Evolutionary conservation across 2,888 invertebrate genomes (phyloP).

Genomic region (Dyspetes luteomarginatus): DNA sequence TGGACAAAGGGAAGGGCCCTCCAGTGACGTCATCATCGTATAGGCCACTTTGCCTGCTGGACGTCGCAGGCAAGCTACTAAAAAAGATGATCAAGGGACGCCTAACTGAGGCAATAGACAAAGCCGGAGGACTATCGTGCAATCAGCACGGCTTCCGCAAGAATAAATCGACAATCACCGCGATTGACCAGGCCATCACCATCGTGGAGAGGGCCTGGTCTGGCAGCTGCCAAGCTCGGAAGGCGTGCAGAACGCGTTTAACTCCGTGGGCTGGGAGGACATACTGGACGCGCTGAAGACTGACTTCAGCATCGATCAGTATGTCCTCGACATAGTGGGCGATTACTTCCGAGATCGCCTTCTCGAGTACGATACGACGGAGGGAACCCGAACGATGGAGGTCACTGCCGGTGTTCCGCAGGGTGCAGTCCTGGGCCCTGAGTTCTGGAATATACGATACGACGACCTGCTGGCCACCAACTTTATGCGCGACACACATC

Average conservation of each 20-base stretch:
- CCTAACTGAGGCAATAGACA: constrained; percentile 48
- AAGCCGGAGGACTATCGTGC: constrained; percentile 55
- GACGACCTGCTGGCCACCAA: constrained; percentile 49
- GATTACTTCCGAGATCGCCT: constrained; percentile 59
- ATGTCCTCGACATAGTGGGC: constrained; percentile 51
- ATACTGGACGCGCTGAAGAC: constrained; percentile 58
- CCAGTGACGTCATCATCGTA: constrained; percentile 43
- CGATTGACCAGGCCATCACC: constrained; percentile 50
- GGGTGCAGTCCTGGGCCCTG: constrained; percentile 61
- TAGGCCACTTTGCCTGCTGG: constrained; percentile 57
- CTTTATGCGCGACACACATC: constrained; percentile 24
- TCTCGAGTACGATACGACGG: constrained; percentile 56
- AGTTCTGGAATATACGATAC: constrained; percentile 65
- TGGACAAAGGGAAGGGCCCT: constrained; percentile 62
- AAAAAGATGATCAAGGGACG: constrained; percentile 64
- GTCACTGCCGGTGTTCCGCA: constrained; percentile 61
- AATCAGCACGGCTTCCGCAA: constrained; percentile 56
- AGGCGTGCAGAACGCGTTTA: constrained; percentile 60
- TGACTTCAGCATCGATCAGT: constrained; percentile 51
- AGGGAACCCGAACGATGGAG: constrained; percentile 44
- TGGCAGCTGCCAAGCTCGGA: constrained; percentile 43
- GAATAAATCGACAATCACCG: constrained; percentile 57
- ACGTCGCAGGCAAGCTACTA: constrained; percentile 50
- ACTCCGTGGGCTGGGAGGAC: constrained; percentile 61
- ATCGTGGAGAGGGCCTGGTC: constrained; percentile 45